These are phyloP conservation scores for Drosophila biarmipes DNA, from an alignment of 1,140 invertebrate genomes.

Conservation along the genomic window DNA sequence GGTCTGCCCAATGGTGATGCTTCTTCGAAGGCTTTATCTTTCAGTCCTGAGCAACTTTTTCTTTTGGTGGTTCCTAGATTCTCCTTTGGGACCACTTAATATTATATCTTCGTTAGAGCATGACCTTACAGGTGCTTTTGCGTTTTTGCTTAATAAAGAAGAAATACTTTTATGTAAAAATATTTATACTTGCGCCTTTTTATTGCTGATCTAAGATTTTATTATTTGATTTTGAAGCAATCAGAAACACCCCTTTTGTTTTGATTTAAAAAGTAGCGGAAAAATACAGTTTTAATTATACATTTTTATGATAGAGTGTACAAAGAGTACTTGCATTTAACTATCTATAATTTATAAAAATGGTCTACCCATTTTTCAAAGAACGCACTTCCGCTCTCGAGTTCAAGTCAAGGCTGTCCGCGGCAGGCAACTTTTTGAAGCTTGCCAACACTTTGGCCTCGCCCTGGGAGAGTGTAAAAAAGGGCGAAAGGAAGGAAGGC, in stretches of 20 bases:
- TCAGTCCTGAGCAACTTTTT: too few species aligned
- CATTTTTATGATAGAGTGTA: too few species aligned
- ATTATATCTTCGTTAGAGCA: neutral
- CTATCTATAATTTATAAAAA: neutral
- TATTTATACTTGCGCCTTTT: too few species aligned
- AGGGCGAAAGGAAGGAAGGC: neutral
- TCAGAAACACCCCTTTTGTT: too few species aligned
- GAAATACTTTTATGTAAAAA: too few species aligned
- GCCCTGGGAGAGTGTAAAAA: conserved; percentile 4
- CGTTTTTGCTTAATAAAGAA: too few species aligned
- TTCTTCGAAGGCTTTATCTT: neutral
- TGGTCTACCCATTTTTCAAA: neutral
- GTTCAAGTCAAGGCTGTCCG: conserved; percentile 43
- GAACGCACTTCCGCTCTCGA: conserved; percentile 26
- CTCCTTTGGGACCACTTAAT: too few species aligned
- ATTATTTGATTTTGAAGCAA: too few species aligned
- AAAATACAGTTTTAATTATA: too few species aligned
- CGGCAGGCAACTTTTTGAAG: conserved; percentile 45
- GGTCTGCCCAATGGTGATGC: conserved; percentile 20
- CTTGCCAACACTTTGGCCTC: conserved; percentile 38
- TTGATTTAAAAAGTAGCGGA: too few species aligned
- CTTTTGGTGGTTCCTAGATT: too few species aligned
- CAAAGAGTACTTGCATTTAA: neutral
- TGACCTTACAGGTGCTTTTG: neutral
- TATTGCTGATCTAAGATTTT: too few species aligned